Evolutionary conservation across 2,888 invertebrate genomes (phyloP).

Genomic region (Microchrysa polita): DNA sequence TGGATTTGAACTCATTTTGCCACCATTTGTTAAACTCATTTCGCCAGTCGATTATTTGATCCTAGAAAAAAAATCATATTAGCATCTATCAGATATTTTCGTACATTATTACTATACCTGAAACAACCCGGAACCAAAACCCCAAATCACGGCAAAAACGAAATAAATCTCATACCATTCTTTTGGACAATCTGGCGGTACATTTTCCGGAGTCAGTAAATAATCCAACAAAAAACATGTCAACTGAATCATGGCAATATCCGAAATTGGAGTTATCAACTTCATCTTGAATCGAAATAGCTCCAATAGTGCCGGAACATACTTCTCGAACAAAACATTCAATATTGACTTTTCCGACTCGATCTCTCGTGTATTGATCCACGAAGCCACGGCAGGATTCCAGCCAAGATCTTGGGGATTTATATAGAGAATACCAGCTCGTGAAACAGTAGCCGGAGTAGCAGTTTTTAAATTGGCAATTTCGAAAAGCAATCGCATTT

Average conservation of each 20-base stretch:
- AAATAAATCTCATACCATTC: slow-evolving; percentile 94
- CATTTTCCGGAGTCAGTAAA: slow-evolving; percentile 80
- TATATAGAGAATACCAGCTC: slow-evolving; percentile 93
- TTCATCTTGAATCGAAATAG: slow-evolving; percentile 77
- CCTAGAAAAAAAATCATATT: slow-evolving; percentile 69
- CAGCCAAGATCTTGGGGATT: slow-evolving; percentile 95
- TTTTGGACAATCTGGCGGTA: slow-evolving; percentile 89
- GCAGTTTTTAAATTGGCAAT: slow-evolving; percentile 90
- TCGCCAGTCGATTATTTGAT: slow-evolving; percentile 90
- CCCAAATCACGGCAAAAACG: slow-evolving; percentile 90
- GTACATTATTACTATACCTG: slow-evolving; percentile 60
- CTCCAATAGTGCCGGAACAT: slow-evolving; percentile 86
- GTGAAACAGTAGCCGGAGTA: slow-evolving; percentile 94
- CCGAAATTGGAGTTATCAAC: slow-evolving; percentile 89
- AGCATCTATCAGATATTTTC: no score
- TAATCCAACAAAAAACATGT: slow-evolving; percentile 88
- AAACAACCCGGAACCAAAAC: slow-evolving; percentile 90
- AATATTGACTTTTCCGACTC: slow-evolving; percentile 81
- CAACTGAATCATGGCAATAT: slow-evolving; percentile 89
- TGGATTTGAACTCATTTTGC: slow-evolving; percentile 87
- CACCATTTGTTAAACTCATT: slow-evolving; percentile 97
- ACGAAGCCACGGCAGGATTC: slow-evolving; percentile 90
- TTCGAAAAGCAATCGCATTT: slow-evolving; percentile 93
- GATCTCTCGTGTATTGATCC: slow-evolving; percentile 81
- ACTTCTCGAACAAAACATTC: slow-evolving; percentile 91